These are phyloP conservation scores for Rhodinocichla rosea DNA, from an alignment of 2,113 vertebrate species.

Conservation along the genomic window DNA sequence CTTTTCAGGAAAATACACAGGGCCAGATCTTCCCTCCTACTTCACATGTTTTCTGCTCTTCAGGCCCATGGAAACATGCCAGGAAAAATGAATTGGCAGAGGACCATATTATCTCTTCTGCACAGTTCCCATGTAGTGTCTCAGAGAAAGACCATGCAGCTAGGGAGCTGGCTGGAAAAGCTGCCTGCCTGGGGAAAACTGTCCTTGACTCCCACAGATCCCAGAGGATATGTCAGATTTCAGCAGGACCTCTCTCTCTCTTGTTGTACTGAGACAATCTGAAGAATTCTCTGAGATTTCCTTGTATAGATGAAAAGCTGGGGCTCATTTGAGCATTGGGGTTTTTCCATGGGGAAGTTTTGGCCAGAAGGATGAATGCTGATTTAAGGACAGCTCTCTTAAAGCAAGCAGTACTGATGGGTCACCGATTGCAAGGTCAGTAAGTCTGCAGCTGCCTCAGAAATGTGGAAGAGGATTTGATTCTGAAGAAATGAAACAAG, in stretches of 20 bases:
- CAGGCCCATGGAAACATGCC: neutral
- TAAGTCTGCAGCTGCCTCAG: neutral
- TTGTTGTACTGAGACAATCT: neutral
- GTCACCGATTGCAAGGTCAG: neutral
- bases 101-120: conserved; percentile 19
- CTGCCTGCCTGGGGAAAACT: conserved; percentile 4
- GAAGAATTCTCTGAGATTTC: neutral
- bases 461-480: neutral
- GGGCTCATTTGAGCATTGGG: neutral
- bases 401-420: neutral
- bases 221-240: neutral
- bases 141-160: conserved; percentile 17
- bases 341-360: neutral
- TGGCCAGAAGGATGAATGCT: neutral
- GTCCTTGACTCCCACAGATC: conserved; percentile 44
- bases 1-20: conserved; percentile 40
- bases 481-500: neutral
- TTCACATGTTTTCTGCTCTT: conserved; percentile 21
- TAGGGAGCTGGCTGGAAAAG: conserved; percentile 17
- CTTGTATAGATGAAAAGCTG: neutral
- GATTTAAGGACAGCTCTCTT: neutral
- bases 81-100: conserved; percentile 32
- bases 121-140: conserved; percentile 42
- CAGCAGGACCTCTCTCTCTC: neutral
- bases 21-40: neutral